Conservation (phyloP, 2,888 invertebrate species). For the Polymixis lichenea region DNA sequence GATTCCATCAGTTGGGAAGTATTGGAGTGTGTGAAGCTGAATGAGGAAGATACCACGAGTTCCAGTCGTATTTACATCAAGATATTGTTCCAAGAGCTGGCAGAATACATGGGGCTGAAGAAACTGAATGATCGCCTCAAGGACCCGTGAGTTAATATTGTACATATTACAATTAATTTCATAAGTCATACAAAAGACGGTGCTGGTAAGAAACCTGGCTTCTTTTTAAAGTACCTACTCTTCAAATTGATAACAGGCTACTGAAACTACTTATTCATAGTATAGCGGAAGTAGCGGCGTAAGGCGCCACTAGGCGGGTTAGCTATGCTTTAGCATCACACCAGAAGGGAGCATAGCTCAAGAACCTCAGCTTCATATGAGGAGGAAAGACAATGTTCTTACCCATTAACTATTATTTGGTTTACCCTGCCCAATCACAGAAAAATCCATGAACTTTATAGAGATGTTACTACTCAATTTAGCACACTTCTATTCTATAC, state of each 20-base stretch:
- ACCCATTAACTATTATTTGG: neutral
- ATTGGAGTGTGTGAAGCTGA: slow-evolving; percentile 96
- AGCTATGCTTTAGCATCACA: no score
- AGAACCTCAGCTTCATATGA: neutral
- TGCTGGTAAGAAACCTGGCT: neutral
- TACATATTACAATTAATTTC: slow-evolving; percentile 18
- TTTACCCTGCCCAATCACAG: neutral
- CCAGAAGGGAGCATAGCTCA: neutral
- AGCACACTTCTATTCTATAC: neutral
- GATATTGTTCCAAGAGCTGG: slow-evolving; percentile 98
- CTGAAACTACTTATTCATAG: neutral
- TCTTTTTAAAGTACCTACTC: neutral
- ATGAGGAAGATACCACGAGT: slow-evolving; percentile 99
- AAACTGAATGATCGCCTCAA: slow-evolving; percentile 97
- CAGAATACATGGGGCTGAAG: slow-evolving; percentile 98
- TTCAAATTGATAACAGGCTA: neutral
- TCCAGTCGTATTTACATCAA: slow-evolving; percentile 99
- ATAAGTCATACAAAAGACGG: neutral
- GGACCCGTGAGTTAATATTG: slow-evolving; percentile 93
- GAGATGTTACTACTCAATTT: neutral
- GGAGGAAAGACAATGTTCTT: neutral
- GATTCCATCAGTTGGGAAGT: slow-evolving; percentile 99
- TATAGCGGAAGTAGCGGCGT: neutral
- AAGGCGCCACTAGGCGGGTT: neutral
- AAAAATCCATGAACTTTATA: neutral